Base-by-base conservation (phyloP, 2,113 vertebrate species). In the Chrysemys picta region DNA sequence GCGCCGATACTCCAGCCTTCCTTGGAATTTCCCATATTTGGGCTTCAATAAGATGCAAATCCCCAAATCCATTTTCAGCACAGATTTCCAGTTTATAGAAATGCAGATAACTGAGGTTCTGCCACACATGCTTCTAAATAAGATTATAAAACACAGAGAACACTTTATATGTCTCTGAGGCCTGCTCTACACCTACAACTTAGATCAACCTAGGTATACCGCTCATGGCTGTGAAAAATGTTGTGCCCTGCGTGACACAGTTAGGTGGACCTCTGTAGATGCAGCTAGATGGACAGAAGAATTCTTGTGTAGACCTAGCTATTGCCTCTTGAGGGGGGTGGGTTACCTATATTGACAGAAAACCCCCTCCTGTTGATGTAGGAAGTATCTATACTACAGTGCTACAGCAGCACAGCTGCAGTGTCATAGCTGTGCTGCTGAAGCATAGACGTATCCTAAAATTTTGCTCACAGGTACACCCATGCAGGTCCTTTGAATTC, bases 121-220 rank as follows among this genome's bases (percentile, higher is more conserved):
- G 31, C 16, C 35, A n/a, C 62, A n/a, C 7, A 19, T 69, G 62
- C 14, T 69, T 69, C 62, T 76, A 52, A 85, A 65, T 83, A 87
- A 91, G 38, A 57, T 83, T 81, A 81, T 45, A 91, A 35, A 89
- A 89, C 84, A 53, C 12, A 80, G 90, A 94, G 59, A 94, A 72
- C 89, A 95, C 29, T 57, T 49, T 25, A 75, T 53, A 88, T 10
- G 38, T 69, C 72, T 86, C 84, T 50, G 86, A 89, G 88, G 45
- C 35, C 31, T 65, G 12, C 16, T 65, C 31, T 69, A 38, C 8
- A n/a, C 65, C 65, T 38, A 38, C 65, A 38, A 38, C 4, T 72
- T 72, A 72, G 19, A 72, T 72, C 17, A 38, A 72, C 19, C 29
- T 62, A 62, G 59, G 5, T 35, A 62, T 31, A 31, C 6, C 8